Evolutionary conservation across 2,113 vertebrate genomes (phyloP).

Genomic region (Cryptomyrus ogoouensis): DNA sequence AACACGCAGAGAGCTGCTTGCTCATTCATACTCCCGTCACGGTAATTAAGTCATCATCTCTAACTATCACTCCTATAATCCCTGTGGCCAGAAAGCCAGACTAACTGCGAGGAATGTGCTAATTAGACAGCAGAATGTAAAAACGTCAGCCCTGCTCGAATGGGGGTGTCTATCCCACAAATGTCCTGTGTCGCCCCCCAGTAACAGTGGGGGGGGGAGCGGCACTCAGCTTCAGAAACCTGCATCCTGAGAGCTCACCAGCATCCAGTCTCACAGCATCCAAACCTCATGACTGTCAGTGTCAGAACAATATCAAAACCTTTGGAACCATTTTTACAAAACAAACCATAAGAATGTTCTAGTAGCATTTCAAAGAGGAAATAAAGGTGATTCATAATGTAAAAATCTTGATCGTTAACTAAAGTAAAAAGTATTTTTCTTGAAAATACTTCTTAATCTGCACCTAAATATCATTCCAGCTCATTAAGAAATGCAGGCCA

Average conservation of each 20-base stretch:
- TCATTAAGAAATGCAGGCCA: not conserved
- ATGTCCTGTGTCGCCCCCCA: not conserved
- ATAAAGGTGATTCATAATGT: not conserved
- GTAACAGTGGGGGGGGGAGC: not conserved
- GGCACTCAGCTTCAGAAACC: not conserved
- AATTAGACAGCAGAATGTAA: not conserved
- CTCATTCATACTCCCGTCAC: not conserved
- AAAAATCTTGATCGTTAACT: not conserved
- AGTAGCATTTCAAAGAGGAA: not conserved
- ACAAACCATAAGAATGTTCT: not conserved
- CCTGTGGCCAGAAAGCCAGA: not conserved
- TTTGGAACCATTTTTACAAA: not conserved
- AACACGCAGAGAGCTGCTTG: not conserved
- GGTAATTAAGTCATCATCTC: conserved; percentile 1
- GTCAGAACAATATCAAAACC: not conserved
- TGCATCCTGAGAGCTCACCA: not conserved
- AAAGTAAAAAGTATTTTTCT: not conserved
- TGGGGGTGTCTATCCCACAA: not conserved
- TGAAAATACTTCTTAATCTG: not conserved
- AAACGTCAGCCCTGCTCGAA: not conserved
- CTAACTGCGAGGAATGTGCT: not conserved
- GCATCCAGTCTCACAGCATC: not conserved
- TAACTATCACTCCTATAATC: conserved; percentile 1
- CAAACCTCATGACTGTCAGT: not conserved
- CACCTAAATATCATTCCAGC: not conserved